Evolutionary conservation across 2,888 invertebrate genomes (phyloP), one percentile per base, ranked within the genome.

Genomic region (Pterostichus madidus): DNA sequence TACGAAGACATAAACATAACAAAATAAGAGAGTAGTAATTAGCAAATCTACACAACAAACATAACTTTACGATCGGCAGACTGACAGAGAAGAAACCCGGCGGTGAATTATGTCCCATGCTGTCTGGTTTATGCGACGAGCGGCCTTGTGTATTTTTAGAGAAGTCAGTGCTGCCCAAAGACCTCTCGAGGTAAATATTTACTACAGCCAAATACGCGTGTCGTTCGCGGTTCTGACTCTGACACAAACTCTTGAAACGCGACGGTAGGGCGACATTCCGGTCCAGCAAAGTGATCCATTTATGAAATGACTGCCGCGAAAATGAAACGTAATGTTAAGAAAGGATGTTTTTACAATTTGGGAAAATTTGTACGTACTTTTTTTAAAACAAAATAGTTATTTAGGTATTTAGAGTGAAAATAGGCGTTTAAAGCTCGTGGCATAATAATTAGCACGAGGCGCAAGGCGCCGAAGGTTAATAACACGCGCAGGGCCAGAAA

Each of bases 151-250:
- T 68, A 71, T 71, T 71, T 71, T 71, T 71, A 44, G 71, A 44
- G 59, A 59, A 59, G 59, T 44, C 71, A 46, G 46, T 59, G 59
- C 24, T 44, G 71, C 15, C 71, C 24, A 46, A 17, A 71, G 71
- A 71, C 71, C 46, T 71, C 24, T 71, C 71, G 46, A 71, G 46
- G 71, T 71, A 71, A 71, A 71, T 71, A 71, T 71, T 71, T 39
- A 71, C 71, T 13, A 11, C 71, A 71, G 71, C 7, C 71, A 71
- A 71, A 71, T 44, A 71, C 71, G 17, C 59, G 59, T 59, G 59
- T 39, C 39, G 39, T 39, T 59, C 59, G 17, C 17, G 59, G 10
- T 31, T 24, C 59, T 31, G 31, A 24, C 24, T 17, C 10, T 13
- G 13, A 49, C 49, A 11, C 46, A 49, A 5, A 49, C 49, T 49